phyloP scores from a whole-genome alignment of 2,113 vertebrate species.

The Gila orcuttii region DNA sequence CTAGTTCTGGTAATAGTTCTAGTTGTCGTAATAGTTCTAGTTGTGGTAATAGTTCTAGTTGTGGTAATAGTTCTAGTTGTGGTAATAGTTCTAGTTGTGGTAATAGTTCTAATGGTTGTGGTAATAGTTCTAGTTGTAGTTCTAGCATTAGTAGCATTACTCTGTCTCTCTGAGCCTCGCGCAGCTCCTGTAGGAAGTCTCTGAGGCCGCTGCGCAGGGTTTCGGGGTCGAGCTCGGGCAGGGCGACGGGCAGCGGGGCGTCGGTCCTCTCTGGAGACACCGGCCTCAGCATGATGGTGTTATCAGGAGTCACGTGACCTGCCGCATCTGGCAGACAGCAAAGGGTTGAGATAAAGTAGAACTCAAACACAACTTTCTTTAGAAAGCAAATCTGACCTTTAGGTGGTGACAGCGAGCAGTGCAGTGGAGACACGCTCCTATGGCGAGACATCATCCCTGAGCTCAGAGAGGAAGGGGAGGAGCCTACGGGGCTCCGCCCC shows the following conservation, averaged over 20 bases:
- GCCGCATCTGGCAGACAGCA: constrained; percentile 55
- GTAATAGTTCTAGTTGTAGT: too few species aligned
- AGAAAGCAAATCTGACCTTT: constrained; percentile 74
- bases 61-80: too few species aligned
- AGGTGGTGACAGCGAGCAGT: constrained; percentile 65
- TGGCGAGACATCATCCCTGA: constrained; percentile 63
- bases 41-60: too few species aligned
- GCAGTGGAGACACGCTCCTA: constrained; percentile 73
- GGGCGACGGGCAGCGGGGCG: constrained; percentile 63
- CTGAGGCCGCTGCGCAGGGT: constrained; percentile 79
- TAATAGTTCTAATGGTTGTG: too few species aligned
- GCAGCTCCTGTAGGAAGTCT: constrained; percentile 88
- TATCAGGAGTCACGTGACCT: constrained; percentile 71
- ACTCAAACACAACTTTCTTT: neutral
- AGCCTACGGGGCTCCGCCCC: constrained; percentile 71
- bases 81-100: too few species aligned
- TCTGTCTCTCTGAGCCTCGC: constrained; percentile 83
- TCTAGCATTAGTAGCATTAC: constrained; percentile 61
- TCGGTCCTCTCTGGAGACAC: constrained; percentile 75
- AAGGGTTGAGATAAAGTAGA: neutral
- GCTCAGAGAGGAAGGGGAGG: constrained; percentile 67
- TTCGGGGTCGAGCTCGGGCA: constrained; percentile 81
- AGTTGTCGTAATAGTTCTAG: too few species aligned
- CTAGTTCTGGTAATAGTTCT: too few species aligned
- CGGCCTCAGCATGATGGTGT: constrained; percentile 66